Percentiles rank a stretch among this genome's conserved stretches.
Conservation (phyloP, 2,113 vertebrate species). For the Phyllostomus discolor region DNA sequence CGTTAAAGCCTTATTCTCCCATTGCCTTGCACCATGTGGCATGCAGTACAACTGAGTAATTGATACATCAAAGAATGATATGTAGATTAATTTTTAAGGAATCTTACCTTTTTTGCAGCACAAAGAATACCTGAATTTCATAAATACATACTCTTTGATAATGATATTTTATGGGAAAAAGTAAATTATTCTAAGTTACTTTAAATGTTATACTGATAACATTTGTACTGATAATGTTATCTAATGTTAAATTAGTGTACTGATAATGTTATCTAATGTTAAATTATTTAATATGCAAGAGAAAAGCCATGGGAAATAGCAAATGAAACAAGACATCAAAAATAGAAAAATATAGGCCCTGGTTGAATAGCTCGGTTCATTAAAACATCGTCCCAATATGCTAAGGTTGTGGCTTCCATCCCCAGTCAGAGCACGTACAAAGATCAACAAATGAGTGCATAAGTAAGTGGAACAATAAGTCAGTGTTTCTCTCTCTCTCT, state of each 20-base stretch:
- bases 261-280: neutral
- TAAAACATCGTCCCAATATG: too few relatives aligned
- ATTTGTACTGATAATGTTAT: neutral
- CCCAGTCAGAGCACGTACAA: too few relatives aligned
- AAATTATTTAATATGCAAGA: constrained; percentile 20
- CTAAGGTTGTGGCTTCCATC: too few relatives aligned
- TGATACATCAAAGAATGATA: neutral
- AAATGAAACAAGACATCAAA: neutral
- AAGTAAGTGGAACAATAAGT: too few relatives aligned
- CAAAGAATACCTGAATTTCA: neutral
- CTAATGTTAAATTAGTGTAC: neutral
- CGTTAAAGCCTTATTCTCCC: neutral
- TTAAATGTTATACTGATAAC: too few relatives aligned
- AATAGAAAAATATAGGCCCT: too few relatives aligned
- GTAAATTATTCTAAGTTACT: neutral
- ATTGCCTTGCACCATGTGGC: neutral
- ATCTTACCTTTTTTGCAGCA: neutral
- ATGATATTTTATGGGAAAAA: neutral
- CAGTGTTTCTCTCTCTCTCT: too few relatives aligned
- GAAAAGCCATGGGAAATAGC: neutral
- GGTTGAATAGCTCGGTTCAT: too few relatives aligned
- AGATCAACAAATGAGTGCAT: too few relatives aligned
- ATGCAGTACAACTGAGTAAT: neutral
- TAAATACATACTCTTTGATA: constrained; percentile 9
- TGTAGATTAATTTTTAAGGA: neutral